These are phyloP conservation scores for Acrocyrtus sp. DNA, from an alignment of 2,888 invertebrate genomes.

Conservation along the genomic window DNA sequence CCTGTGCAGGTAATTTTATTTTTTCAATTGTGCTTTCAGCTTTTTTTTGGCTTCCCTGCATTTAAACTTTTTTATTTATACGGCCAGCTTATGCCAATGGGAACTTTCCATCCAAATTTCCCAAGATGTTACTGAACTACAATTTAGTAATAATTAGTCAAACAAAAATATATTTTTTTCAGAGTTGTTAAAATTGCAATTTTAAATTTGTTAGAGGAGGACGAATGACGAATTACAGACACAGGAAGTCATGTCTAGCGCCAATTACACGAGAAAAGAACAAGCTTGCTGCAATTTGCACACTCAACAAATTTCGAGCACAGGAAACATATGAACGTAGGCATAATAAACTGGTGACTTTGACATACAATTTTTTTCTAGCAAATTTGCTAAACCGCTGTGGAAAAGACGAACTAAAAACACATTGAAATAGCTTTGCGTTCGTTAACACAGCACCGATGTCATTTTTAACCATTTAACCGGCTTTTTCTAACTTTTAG, in stretches of 20 bases:
- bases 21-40: too few species aligned
- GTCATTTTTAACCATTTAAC: too few species aligned
- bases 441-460: too few species aligned
- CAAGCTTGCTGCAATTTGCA: background rate
- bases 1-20: too few species aligned
- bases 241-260: slow-evolving; percentile 40
- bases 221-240: background rate
- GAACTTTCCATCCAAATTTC: slow-evolving; percentile 53
- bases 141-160: slow-evolving; percentile 53
- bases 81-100: slow-evolving; percentile 44
- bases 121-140: slow-evolving; percentile 56
- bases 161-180: slow-evolving; percentile 34
- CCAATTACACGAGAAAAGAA: slow-evolving; percentile 3
- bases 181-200: slow-evolving; percentile 9
- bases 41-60: too few species aligned
- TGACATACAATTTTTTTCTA: background rate
- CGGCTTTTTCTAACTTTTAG: too few species aligned
- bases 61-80: too few species aligned
- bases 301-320: too few species aligned
- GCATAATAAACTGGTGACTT: background rate
- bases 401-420: too few species aligned
- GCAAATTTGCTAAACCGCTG: background rate
- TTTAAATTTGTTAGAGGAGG: background rate
- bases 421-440: too few species aligned
- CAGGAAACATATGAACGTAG: too few species aligned